phyloP scores from a whole-genome alignment of 2,888 invertebrate genomes.

The Drosophila siamana region DNA sequence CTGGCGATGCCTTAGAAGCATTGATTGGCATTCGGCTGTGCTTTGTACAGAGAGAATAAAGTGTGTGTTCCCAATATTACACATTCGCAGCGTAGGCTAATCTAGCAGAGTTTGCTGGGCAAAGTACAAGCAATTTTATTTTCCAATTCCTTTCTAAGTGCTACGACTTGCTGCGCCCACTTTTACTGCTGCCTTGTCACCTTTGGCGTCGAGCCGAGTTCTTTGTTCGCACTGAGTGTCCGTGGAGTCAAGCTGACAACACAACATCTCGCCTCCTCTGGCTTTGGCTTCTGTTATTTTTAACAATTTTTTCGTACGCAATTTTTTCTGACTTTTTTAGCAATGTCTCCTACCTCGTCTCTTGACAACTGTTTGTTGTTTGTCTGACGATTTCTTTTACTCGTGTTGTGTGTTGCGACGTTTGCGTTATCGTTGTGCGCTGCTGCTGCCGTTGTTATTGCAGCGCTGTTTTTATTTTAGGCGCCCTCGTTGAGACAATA shows the following conservation, averaged over 20 bases:
- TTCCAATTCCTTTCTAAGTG: not conserved
- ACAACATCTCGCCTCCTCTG: not conserved
- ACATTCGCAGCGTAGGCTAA: slow-evolving; percentile 2
- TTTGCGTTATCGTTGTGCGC: slow-evolving; percentile 37
- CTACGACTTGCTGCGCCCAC: not conserved
- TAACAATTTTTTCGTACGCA: slow-evolving; percentile 57
- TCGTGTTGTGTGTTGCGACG: slow-evolving; percentile 54
- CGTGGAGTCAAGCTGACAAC: not conserved
- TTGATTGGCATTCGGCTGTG: slow-evolving; percentile 38
- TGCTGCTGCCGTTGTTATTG: slow-evolving; percentile 33
- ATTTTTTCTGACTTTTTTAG: slow-evolving; percentile 60
- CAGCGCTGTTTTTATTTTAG: slow-evolving; percentile 76
- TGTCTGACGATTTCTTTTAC: slow-evolving; percentile 62
- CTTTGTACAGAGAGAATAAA: not conserved
- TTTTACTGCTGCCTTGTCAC: slow-evolving; percentile 45
- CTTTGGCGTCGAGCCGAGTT: slow-evolving; percentile 29
- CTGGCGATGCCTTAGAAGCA: slow-evolving; percentile 43
- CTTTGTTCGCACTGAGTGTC: slow-evolving; percentile 3
- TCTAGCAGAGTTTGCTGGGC: too few species aligned
- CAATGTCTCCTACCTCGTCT: slow-evolving; percentile 9
- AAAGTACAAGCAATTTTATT: too few species aligned
- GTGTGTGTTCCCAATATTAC: too few species aligned
- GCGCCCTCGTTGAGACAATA: slow-evolving; percentile 67
- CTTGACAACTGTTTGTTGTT: slow-evolving; percentile 67
- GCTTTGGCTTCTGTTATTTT: slow-evolving; percentile 50